Conservation (phyloP, 1,140 invertebrate species). For the Drosophila lini region DNA sequence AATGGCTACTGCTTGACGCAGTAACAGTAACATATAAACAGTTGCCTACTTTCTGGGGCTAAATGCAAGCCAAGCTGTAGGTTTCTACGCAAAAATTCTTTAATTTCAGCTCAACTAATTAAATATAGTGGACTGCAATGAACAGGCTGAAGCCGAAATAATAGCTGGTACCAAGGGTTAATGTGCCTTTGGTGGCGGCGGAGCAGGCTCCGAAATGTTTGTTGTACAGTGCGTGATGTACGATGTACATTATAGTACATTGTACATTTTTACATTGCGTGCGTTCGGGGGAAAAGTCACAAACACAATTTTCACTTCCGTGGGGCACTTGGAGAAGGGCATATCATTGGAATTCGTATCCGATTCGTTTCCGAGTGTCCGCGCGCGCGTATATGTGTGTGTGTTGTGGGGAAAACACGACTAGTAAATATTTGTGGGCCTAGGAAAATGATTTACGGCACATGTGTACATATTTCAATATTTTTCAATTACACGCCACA, state of each 20-base stretch:
- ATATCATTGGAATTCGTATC: constrained; percentile 18
- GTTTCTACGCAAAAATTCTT: background rate
- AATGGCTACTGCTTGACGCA: background rate
- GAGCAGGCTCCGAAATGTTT: background rate
- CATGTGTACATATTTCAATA: constrained; percentile 17
- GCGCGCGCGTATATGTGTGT: background rate
- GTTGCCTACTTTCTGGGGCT: constrained; percentile 30
- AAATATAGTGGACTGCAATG: background rate
- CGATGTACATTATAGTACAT: background rate
- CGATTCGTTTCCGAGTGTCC: background rate
- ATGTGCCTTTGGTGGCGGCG: background rate
- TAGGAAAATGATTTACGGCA: constrained; percentile 19
- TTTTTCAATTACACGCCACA: constrained; percentile 26
- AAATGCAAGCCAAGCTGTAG: constrained; percentile 3
- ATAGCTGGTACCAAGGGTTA: background rate
- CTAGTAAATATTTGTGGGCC: constrained; percentile 31
- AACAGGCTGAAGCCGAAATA: background rate
- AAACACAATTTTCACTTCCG: constrained; percentile 36
- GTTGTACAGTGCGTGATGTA: background rate
- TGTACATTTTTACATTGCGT: constrained; percentile 10
- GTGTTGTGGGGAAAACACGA: constrained; percentile 11
- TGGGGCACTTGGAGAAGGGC: constrained; percentile 14
- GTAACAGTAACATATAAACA: constrained; percentile 1
- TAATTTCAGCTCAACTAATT: background rate
- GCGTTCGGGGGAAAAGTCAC: constrained; percentile 7